Evolutionary conservation across 2,113 vertebrate genomes (phyloP), one percentile per base, ranked within the genome.

Genomic region (Petrocephalus microphthalmus): DNA sequence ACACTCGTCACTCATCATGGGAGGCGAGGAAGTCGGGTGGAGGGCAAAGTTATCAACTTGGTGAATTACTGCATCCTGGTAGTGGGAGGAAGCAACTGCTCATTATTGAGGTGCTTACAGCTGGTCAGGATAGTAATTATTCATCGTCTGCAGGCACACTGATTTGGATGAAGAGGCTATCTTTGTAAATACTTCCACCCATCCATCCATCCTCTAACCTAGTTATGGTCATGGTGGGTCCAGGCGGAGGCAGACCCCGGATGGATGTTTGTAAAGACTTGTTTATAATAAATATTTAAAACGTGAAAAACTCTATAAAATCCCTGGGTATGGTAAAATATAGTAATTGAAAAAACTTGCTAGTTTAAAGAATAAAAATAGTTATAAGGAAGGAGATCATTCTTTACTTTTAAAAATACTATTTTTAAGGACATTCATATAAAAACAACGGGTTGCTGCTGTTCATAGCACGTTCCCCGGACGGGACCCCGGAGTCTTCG

Each of bases 1-100:
- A 67, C 84, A 89, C 88, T 90, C 89, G 87, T 83, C 84, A 89
- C 88, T 90, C 89, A 88, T 83, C 64, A 86, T 29, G 52, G 33
- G 84, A 56, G 87, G 88, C 57, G 74, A 88, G 90, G 71, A 49
- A 51, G 67, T 88, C 42, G 54, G 88, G 88, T 90, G 90, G 45
- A 2, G 19, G 60, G 29, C 57, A 64, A 45, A 74, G 67, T 89
- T 90, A 90, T 89, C 88, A 89, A 57, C 89, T 83, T 86, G 45
- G 83, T 89, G 81, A 88, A 90, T 91, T 78, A 87, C 22, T 25
- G 42, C 10, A 67, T 19, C 3, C 47, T 85, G 87, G 53, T 45
- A 78, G 37, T 52, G 33, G 29, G 19, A 88, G 84, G 88, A 87
- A 88, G 87, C 67, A 84, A 56, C 52, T 22, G 67, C 67, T 89